These are phyloP conservation scores for Dicrurus megarhynchus DNA, from an alignment of 2,113 vertebrate species.

Conservation along the genomic window DNA sequence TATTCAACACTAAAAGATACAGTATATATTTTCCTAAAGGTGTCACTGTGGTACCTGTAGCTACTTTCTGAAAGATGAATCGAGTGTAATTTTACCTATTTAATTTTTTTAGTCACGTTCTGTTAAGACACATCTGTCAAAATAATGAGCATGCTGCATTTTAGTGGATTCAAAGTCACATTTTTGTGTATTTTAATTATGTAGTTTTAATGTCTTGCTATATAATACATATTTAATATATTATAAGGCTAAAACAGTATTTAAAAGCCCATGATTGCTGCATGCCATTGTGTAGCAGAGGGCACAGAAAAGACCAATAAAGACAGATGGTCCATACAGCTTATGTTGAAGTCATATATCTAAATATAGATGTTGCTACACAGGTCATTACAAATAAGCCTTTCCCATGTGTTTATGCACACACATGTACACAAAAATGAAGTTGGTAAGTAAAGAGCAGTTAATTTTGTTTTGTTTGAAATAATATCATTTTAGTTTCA, in stretches of 20 bases:
- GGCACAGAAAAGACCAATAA: constrained; percentile 38
- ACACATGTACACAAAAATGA: constrained; percentile 49
- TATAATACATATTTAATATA: constrained; percentile 28
- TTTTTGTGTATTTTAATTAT: constrained; percentile 59
- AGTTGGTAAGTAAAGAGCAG: constrained; percentile 73
- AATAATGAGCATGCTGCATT: constrained; percentile 30
- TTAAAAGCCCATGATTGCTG: constrained; percentile 48
- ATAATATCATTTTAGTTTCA: constrained; percentile 86
- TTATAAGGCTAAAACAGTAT: constrained; percentile 36
- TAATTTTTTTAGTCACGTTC: constrained; percentile 28
- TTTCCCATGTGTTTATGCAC: constrained; percentile 24
- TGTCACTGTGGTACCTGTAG: constrained; percentile 75
- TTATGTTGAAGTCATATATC: constrained; percentile 48
- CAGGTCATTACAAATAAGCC: constrained; percentile 58
- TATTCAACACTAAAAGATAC: constrained; percentile 36
- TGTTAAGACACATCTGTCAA: constrained; percentile 56
- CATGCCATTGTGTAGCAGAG: constrained; percentile 49
- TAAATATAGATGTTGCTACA: constrained; percentile 46
- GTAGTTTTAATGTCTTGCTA: constrained; percentile 41
- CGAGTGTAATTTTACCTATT: constrained; percentile 20
- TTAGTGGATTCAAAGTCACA: constrained; percentile 23
- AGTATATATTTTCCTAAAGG: constrained; percentile 72
- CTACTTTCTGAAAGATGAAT: constrained; percentile 44
- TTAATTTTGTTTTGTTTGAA: constrained; percentile 85
- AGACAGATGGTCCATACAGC: constrained; percentile 70